These are phyloP conservation scores for Drosophila erecta DNA, from an alignment of 1,140 invertebrate genomes.

Conservation along the genomic window DNA sequence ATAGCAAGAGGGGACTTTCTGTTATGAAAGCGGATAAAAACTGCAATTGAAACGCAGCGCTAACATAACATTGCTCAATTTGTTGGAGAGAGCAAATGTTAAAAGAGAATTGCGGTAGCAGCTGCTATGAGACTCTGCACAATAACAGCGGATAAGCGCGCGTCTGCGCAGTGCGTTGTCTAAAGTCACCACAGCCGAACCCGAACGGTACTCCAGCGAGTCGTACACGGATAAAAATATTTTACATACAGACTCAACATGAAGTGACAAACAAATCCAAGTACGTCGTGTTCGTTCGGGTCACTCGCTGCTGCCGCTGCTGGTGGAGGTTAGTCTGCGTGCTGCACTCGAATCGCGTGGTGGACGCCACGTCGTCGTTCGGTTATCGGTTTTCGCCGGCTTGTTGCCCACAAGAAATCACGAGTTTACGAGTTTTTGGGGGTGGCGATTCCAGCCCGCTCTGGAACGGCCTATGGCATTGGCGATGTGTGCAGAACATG, in stretches of 20 bases:
- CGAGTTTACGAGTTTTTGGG: conserved; percentile 56
- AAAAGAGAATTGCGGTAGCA: too few relatives aligned
- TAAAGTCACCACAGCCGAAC: conserved; percentile 6
- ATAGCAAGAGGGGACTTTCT: conserved; percentile 54
- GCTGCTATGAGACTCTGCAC: too few relatives aligned
- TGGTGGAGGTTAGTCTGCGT: conserved; percentile 21
- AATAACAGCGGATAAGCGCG: conserved; percentile 38
- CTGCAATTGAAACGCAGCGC: background rate
- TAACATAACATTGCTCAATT: conserved; percentile 15
- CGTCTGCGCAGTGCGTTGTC: conserved; percentile 43
- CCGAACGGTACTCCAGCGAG: too few relatives aligned
- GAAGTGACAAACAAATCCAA: too few relatives aligned
- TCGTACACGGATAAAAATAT: too few relatives aligned
- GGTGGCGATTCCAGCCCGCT: conserved; percentile 6
- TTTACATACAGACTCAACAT: too few relatives aligned
- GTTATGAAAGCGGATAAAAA: conserved; percentile 52
- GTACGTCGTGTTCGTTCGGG: conserved; percentile 11
- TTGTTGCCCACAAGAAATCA: conserved; percentile 33
- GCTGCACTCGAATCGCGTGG: conserved; percentile 65
- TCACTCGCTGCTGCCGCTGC: conserved; percentile 53
- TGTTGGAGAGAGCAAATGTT: too few relatives aligned
- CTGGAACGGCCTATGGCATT: conserved; percentile 52
- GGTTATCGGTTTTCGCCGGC: conserved; percentile 63
- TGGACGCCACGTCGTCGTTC: conserved; percentile 42
- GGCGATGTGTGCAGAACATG: conserved; percentile 53